phyloP scores from a whole-genome alignment of 2,888 invertebrate species.

The Megalurothrips usitatus region DNA sequence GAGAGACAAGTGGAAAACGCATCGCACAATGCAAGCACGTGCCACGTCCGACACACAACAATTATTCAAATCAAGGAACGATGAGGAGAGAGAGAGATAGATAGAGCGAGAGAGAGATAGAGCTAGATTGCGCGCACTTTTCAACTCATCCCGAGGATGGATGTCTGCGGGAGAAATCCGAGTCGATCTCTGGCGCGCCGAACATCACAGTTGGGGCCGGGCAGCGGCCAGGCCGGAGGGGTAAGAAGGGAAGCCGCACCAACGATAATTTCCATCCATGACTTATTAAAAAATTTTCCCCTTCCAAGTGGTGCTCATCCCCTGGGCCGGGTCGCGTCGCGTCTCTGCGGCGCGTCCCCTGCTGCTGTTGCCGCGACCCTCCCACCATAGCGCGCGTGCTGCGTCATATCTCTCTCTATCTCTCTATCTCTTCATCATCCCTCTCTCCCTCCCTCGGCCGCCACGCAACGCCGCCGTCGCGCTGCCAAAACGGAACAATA shows the following conservation, averaged over 20 bases:
- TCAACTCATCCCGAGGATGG: too few species aligned
- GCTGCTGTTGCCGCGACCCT: background rate
- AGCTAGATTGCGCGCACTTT: too few species aligned
- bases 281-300: slow-evolving; percentile 23
- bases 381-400: background rate
- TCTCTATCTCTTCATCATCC: slow-evolving; percentile 11
- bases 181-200: background rate
- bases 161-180: background rate
- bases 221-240: background rate
- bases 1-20: too few species aligned
- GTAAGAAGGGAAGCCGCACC: background rate
- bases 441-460: background rate
- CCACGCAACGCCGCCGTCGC: too few species aligned
- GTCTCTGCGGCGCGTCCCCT: background rate
- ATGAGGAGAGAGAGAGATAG: background rate
- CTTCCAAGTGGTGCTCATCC: background rate
- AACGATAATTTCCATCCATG: slow-evolving; percentile 20
- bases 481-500: too few species aligned
- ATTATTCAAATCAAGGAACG: background rate
- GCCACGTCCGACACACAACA: too few species aligned
- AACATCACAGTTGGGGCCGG: too few species aligned
- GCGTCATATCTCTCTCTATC: background rate
- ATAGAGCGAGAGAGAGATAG: too few species aligned
- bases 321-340: background rate
- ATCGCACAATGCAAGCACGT: too few species aligned